Percentiles rank a stretch among this genome's conserved stretches.
phyloP scores from a whole-genome alignment of 1,140 invertebrate genomes.

The Apis florea region DNA sequence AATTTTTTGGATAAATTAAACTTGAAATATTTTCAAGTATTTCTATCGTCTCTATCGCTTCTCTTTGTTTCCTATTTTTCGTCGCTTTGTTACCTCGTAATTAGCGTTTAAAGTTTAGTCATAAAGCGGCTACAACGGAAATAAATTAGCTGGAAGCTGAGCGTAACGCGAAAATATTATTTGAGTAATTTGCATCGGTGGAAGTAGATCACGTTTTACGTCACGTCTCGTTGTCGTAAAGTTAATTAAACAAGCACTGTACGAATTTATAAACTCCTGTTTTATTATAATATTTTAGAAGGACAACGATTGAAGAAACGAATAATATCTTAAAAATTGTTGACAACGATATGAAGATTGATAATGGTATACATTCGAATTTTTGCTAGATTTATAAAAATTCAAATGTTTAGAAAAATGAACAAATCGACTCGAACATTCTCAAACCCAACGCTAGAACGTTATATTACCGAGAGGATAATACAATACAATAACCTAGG shows the following conservation, averaged over 20 bases:
- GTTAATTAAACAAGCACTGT: neutral
- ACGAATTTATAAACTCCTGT: neutral
- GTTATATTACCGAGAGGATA: too few relatives aligned
- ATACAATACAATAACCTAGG: too few relatives aligned
- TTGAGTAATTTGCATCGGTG: neutral
- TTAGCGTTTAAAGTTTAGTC: neutral
- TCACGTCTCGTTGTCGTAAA: neutral
- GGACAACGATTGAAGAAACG: too few relatives aligned
- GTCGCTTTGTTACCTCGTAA: neutral
- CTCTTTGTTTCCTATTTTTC: neutral
- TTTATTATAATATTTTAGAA: too few relatives aligned
- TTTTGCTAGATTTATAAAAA: too few relatives aligned
- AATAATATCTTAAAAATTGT: too few relatives aligned
- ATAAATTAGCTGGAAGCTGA: neutral
- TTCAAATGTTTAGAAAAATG: neutral
- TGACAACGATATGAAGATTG: too few relatives aligned
- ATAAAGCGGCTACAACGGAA: neutral
- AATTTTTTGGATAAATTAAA: too few relatives aligned
- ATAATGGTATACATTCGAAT: too few relatives aligned
- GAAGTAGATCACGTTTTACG: neutral
- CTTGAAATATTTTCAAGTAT: too few relatives aligned
- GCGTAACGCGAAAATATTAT: slow-evolving; percentile 1
- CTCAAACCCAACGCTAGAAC: neutral
- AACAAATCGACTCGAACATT: neutral
- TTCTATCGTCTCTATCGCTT: too few relatives aligned